Evolutionary conservation across 1,140 invertebrate species (phyloP), one percentile per base, ranked within the genome.

Genomic region (Halesus radiatus): DNA sequence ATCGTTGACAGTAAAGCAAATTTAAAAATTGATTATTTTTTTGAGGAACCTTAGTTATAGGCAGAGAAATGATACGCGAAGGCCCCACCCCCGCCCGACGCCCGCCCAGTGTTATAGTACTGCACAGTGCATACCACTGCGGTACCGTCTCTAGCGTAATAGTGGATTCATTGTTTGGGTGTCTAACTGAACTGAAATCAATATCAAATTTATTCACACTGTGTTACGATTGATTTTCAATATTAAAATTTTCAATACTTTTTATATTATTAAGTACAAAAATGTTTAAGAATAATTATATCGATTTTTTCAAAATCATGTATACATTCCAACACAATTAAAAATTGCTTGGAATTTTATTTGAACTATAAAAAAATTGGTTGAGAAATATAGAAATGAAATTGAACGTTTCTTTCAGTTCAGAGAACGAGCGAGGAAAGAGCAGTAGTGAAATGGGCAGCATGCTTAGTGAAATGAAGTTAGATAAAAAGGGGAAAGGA

Each of bases 1-100:
- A 80, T 62, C 78, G 81, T 80, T 80, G 75, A 80, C 78, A 77
- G 78, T 62, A 60, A 79, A 76, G 81, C 78, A 80, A 80, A 80
- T 80, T 78, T 82, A 80, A 80, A 79, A 79, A 50, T 54, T 58
- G 77, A 79, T 76, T 80, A 80, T 82, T 80, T 82, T 82, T 82
- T 82, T 79, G 58, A 76, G 53, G 78, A 80, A 52, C 56, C 32
- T 79, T 76, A 76, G 70, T 77, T 76, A 76, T 76, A 82, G 72
- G 64, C 70, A 76, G 78, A 80, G 74, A 58, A 58, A 56, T 54
- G 53, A 45, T 45, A 37, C 50, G 26, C 26, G 54, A 52, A 54
- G 76, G 64, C 7, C 37, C 10, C n/a, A 32, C 45, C 60, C 20
- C 60, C 75, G 29, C 60, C 26, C 32, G 3, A 5, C 13, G n/a